Percentiles rank a stretch among this genome's conserved stretches.
These are phyloP conservation scores for Adelosebastes latens DNA, from an alignment of 2,797 vertebrate genomes.

Conservation along the genomic window DNA sequence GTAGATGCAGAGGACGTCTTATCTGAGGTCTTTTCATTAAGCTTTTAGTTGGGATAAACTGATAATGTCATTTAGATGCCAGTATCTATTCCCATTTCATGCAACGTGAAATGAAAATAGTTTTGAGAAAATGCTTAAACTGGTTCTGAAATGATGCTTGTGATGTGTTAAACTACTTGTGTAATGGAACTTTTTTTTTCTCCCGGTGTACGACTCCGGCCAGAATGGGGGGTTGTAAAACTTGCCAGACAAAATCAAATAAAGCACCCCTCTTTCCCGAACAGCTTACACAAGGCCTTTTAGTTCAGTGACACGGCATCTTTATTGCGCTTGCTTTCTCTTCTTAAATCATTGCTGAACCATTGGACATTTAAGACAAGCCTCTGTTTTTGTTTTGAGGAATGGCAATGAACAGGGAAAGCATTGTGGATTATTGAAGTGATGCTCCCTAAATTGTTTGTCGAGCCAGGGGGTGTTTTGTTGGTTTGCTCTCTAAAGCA, in stretches of 20 bases:
- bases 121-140: neutral
- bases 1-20: neutral
- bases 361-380: constrained; percentile 44
- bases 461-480: constrained; percentile 44
- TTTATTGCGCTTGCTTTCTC: constrained; percentile 26
- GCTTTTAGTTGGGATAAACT: neutral
- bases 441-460: constrained; percentile 54
- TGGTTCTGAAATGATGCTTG: neutral
- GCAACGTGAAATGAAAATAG: neutral
- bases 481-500: constrained; percentile 41
- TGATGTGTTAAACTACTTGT: neutral
- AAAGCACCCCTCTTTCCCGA: neutral
- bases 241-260: constrained; percentile 6
- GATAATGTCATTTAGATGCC: neutral
- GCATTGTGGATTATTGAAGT: constrained; percentile 46
- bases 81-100: neutral
- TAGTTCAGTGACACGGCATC: constrained; percentile 13
- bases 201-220: neutral
- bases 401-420: constrained; percentile 28
- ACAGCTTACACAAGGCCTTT: constrained; percentile 23
- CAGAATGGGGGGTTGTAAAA: neutral
- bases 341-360: constrained; percentile 42
- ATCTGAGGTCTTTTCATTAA: neutral
- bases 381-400: constrained; percentile 48
- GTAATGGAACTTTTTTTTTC: neutral